Percentiles rank a stretch among this genome's conserved stretches.
Conservation (phyloP, 2,797 vertebrate genomes). For the Sebastes alutus region DNA sequence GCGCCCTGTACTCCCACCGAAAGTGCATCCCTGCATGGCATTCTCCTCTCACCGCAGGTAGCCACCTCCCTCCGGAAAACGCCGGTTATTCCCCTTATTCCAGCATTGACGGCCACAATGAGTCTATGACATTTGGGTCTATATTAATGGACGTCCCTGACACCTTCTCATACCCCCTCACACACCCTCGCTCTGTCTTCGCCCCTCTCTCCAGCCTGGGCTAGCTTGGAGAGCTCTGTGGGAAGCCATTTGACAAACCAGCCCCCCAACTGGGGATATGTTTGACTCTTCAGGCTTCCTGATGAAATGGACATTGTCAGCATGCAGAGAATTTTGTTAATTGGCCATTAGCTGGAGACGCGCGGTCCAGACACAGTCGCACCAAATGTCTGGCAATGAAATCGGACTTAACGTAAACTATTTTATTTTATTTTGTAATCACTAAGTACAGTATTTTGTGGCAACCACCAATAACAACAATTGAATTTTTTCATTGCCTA, state of each 20-base stretch:
- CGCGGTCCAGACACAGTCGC: constrained; percentile 38
- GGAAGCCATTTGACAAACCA: constrained; percentile 90
- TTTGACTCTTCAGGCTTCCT: constrained; percentile 88
- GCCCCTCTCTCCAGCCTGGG: constrained; percentile 73
- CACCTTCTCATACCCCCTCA: constrained; percentile 61
- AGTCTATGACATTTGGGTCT: constrained; percentile 66
- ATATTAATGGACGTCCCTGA: constrained; percentile 74
- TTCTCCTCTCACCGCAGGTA: constrained; percentile 85
- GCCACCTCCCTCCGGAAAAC: constrained; percentile 71
- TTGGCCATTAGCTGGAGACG: constrained; percentile 75
- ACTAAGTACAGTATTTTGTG: not conserved
- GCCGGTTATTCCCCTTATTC: constrained; percentile 72
- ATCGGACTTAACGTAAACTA: not conserved
- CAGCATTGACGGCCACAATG: constrained; percentile 49
- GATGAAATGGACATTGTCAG: constrained; percentile 89
- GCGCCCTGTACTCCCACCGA: constrained; percentile 67
- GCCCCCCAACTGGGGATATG: constrained; percentile 86
- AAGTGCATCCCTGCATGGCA: constrained; percentile 44
- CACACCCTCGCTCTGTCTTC: constrained; percentile 74
- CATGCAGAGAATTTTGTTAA: constrained; percentile 85
- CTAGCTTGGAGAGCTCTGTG: constrained; percentile 86
- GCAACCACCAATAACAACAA: not conserved
- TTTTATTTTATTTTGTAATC: not conserved
- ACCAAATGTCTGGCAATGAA: not conserved
- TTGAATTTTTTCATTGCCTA: not conserved